Conservation (phyloP, 1,140 invertebrate genomes). For the Antheraea mylitta region DNA sequence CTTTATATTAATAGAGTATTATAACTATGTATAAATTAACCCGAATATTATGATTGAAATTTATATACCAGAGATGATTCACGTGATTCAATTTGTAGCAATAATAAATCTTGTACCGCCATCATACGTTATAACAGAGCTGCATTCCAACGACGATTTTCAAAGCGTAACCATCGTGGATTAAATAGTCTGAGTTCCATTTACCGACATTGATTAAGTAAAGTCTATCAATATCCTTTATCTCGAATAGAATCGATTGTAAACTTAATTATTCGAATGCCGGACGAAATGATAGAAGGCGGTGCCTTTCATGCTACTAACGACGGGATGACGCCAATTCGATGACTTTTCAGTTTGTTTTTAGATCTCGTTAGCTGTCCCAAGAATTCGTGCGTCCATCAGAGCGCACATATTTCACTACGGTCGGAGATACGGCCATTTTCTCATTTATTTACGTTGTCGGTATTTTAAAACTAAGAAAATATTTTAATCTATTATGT, state of each 20-base stretch:
- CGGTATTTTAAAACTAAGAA: constrained; percentile 62
- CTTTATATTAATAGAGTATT: not conserved
- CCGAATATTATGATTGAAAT: not conserved
- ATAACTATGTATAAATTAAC: constrained; percentile 1
- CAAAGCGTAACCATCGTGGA: constrained; percentile 9
- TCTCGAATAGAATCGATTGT: constrained; percentile 53
- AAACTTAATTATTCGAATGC: constrained; percentile 53
- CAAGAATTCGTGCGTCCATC: constrained; percentile 63
- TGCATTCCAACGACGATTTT: constrained; percentile 10
- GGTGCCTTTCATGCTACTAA: constrained; percentile 46
- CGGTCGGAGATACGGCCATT: constrained; percentile 54
- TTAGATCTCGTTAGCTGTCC: constrained; percentile 58
- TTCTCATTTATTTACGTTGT: constrained; percentile 49
- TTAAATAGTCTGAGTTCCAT: constrained; percentile 12
- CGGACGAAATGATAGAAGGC: constrained; percentile 24
- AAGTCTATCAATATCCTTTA: constrained; percentile 60
- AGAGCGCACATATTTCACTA: constrained; percentile 55
- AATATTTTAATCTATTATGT: constrained; percentile 37
- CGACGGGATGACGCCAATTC: constrained; percentile 43
- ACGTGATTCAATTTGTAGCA: constrained; percentile 9
- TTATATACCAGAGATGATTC: constrained; percentile 6
- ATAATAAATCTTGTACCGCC: constrained; percentile 9
- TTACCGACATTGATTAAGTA: constrained; percentile 61
- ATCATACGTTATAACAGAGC: not conserved
- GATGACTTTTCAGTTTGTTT: constrained; percentile 58